Percentiles rank a stretch among this genome's conserved stretches.
Conservation (phyloP, 1,140 invertebrate species). For the Scaptodrosophila lebanonensis region DNA sequence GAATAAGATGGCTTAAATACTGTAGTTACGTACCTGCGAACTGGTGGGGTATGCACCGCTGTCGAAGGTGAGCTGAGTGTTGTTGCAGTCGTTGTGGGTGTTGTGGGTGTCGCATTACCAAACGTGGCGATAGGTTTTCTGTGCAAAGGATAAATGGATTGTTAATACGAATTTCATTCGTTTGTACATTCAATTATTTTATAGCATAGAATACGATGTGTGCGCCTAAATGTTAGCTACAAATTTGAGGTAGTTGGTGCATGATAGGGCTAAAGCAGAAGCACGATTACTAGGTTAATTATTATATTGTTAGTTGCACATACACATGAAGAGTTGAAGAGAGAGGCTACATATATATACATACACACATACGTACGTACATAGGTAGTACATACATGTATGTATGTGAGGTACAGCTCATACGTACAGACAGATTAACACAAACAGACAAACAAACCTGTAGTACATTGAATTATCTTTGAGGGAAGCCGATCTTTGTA, state of each 20-base stretch:
- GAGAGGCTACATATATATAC: no score
- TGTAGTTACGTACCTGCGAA: constrained; percentile 61
- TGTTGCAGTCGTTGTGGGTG: constrained; percentile 49
- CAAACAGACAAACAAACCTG: constrained; percentile 69
- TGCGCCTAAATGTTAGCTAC: no score
- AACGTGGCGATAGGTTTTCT: constrained; percentile 56
- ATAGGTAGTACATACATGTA: no score
- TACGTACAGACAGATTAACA: background rate
- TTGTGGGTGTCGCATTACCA: constrained; percentile 45
- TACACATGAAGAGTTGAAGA: no score
- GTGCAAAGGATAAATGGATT: background rate
- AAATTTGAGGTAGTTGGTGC: constrained; percentile 11
- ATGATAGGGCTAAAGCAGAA: constrained; percentile 55
- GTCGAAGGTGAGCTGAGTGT: constrained; percentile 55
- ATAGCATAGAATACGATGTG: no score
- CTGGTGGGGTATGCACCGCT: constrained; percentile 61
- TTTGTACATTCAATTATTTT: no score
- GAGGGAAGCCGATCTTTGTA: constrained; percentile 77
- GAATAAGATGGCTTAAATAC: no score
- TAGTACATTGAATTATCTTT: constrained; percentile 77
- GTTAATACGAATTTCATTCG: no score
- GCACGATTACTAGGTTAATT: no score
- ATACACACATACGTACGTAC: no score
- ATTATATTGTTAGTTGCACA: no score
- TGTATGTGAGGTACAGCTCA: background rate